phyloP scores from a whole-genome alignment of 2,888 invertebrate genomes.

The Cephus pulcher region DNA sequence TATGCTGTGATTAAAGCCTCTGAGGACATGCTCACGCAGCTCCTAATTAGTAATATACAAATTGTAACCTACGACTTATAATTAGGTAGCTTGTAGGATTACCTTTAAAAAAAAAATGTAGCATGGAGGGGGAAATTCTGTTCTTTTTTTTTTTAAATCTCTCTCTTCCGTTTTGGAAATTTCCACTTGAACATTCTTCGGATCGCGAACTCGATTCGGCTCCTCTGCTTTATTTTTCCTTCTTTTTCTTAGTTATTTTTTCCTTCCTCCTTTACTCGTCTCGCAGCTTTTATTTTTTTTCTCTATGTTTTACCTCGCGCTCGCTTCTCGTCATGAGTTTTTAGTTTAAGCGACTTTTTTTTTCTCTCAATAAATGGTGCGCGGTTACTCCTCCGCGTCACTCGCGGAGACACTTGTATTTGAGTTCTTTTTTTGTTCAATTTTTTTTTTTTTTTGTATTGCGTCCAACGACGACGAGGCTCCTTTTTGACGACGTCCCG shows the following conservation, averaged over 20 bases:
- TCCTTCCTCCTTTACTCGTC: background rate
- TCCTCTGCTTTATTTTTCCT: conserved; percentile 8
- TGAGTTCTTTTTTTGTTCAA: background rate
- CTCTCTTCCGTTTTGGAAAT: conserved; percentile 2
- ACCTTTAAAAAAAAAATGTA: background rate
- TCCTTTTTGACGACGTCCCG: background rate
- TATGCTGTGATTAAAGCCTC: conserved; percentile 64
- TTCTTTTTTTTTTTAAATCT: background rate
- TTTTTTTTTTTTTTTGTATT: background rate
- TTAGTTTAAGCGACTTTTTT: background rate
- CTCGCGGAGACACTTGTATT: background rate
- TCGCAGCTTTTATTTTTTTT: background rate
- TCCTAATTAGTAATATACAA: conserved; percentile 51
- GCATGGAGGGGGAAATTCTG: background rate
- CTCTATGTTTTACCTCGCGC: background rate
- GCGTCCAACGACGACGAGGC: background rate
- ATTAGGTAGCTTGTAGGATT: conserved; percentile 22
- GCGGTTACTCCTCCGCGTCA: background rate
- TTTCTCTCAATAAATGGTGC: background rate
- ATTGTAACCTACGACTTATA: conserved; percentile 9
- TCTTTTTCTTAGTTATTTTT: background rate
- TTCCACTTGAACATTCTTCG: background rate
- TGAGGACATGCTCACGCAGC: conserved; percentile 60
- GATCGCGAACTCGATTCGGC: background rate
- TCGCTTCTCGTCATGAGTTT: background rate